Evolutionary conservation across 64 coral and sea anemone species (phyloP).

Genomic region (Montipora capricornis): DNA sequence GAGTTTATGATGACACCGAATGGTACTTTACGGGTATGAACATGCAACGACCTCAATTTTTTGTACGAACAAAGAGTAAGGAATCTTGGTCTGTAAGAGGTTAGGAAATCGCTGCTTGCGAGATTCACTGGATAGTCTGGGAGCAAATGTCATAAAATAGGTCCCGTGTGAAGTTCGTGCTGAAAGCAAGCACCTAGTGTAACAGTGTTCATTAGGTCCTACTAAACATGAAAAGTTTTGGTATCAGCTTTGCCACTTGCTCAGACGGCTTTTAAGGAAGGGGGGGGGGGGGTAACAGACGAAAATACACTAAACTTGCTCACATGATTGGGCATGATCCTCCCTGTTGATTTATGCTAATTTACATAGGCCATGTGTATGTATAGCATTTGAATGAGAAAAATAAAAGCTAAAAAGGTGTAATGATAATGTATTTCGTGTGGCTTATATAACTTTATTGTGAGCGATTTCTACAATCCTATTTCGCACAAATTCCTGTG

Average conservation of each 20-base stretch:
- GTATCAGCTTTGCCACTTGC: constrained; percentile 70
- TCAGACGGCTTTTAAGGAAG: constrained; percentile 45
- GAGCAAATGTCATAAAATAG: constrained; percentile 80
- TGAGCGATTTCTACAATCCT: constrained; percentile 48
- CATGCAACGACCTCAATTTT: neutral
- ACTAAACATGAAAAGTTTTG: constrained; percentile 64
- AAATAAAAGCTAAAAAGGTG: too few species aligned
- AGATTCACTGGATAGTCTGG: too few species aligned
- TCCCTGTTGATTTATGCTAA: constrained; percentile 77
- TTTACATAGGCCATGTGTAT: constrained; percentile 60
- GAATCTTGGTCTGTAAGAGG: neutral
- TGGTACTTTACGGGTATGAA: neutral
- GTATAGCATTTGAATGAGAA: too few species aligned
- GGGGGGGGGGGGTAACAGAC: too few species aligned
- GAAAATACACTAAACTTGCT: constrained; percentile 56
- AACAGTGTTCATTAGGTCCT: constrained; percentile 49
- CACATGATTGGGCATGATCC: constrained; percentile 73
- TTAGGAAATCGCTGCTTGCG: too few species aligned
- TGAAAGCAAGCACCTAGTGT: constrained; percentile 51
- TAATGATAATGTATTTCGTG: too few species aligned
- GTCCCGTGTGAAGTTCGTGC: too few species aligned
- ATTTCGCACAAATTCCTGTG: constrained; percentile 64
- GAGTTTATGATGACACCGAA: neutral
- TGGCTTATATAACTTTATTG: neutral
- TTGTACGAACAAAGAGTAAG: neutral